These are phyloP conservation scores for Mycetomoellerius zeteki DNA, from an alignment of 1,140 invertebrate species.

Conservation along the genomic window DNA sequence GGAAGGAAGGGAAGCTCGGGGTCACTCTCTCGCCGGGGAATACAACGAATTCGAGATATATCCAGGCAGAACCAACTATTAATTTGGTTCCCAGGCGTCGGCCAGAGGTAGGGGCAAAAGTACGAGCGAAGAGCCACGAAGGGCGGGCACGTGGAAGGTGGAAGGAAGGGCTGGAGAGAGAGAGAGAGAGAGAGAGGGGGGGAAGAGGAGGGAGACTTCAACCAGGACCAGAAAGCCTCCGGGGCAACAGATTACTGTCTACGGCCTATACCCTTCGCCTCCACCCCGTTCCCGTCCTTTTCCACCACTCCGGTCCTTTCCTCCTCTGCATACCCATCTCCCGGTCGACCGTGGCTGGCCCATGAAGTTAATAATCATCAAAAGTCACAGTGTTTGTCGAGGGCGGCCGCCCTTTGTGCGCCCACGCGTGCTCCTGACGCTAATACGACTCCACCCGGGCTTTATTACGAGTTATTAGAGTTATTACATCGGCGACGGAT, in stretches of 20 bases:
- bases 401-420: constrained; percentile 85
- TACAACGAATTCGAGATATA: constrained; percentile 83
- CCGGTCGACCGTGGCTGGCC: constrained; percentile 78
- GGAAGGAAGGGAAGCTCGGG: constrained; percentile 63
- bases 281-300: constrained; percentile 27
- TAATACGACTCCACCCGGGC: constrained; percentile 86
- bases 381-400: constrained; percentile 87
- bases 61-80: constrained; percentile 85
- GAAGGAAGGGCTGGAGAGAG: constrained; percentile 61
- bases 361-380: constrained; percentile 87
- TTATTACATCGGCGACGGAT: constrained; percentile 84
- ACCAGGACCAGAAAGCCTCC: constrained; percentile 80
- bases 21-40: constrained; percentile 74
- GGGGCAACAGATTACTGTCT: constrained; percentile 85
- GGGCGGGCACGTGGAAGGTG: constrained; percentile 42
- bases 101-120: constrained; percentile 63
- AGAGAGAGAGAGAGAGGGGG: constrained; percentile 52
- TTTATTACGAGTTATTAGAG: constrained; percentile 87
- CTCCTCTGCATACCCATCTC: constrained; percentile 75
- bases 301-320: constrained; percentile 34
- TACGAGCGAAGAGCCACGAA: constrained; percentile 58
- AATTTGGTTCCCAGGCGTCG: constrained; percentile 86
- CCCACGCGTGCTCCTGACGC: constrained; percentile 86
- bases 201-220: constrained; percentile 64
- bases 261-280: constrained; percentile 72